Base-by-base conservation (phyloP, 2,113 vertebrate genomes). In the Cephalopterus ornatus region DNA sequence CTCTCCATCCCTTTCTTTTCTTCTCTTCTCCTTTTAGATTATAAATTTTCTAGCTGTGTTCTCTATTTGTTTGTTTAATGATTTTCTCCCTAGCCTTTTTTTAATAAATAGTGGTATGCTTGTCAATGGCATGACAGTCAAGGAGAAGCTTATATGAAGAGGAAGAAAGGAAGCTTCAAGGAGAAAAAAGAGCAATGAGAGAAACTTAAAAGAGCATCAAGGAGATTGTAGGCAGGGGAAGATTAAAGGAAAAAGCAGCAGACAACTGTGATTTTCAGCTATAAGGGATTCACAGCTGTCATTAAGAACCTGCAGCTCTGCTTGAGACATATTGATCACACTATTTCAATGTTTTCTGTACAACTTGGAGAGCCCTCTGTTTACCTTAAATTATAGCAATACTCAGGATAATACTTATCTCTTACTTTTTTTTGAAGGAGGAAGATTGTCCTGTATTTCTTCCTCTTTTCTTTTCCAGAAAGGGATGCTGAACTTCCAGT, bases 231-330 rank as follows among this genome's bases (percentile, higher is more conserved):
- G 46, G 55, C 77, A 76, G 10, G 37, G 44, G 71, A 92, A 93
- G 90, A 96, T 93, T 71, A 96, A 97, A 93, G 75, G 78, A 52
- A 95, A 84, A 92, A 62, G 49, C 30, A 70, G 39, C 77, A 85
- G 76, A 75, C 11, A 79, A 67, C 35, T 84, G 72, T 93, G 86
- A 89, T 94, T 94, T 96, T 82, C 61, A 92, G 75, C 59, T 85
- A 80, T 71, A 88, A 92, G 80, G 42, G 85, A 85, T 90, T 92
- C 92, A 94, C 78, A 95, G 59, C 79, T 94, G 92, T 83, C 88
- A 78, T 90, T 94, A 88, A 83, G 92, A 96, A 67, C 42, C 44
- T 72, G 47, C 61, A 77, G 33, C 79, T 93, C 83, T 78, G 65
- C 72, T 94, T 88, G 68, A 95, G 24, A 88, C 20, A 59, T 85